Percentiles rank a stretch among this genome's conserved stretches.
These are phyloP conservation scores for Micromussa lordhowensis DNA, from an alignment of 92 coral and sea anemone genomes.

Conservation along the genomic window DNA sequence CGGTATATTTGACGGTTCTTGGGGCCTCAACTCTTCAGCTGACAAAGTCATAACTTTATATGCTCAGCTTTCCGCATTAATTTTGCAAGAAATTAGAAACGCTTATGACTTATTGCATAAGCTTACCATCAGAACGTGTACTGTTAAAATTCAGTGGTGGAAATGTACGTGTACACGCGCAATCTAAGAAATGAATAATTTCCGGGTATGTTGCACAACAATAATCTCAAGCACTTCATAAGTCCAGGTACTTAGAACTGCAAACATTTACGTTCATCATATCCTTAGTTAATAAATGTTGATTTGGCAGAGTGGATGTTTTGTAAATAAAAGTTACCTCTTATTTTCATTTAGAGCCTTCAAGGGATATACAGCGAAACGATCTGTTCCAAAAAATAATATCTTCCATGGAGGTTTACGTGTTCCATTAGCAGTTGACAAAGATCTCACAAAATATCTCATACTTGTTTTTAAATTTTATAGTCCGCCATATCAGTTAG, in stretches of 20 bases:
- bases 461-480: neutral
- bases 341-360: conserved; percentile 61
- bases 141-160: too few relatives aligned
- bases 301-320: neutral
- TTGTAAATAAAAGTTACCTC: neutral
- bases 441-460: conserved; percentile 20
- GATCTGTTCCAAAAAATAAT: conserved; percentile 93
- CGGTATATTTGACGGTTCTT: too few relatives aligned
- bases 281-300: too few relatives aligned
- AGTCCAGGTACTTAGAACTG: neutral
- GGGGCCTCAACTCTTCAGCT: too few relatives aligned
- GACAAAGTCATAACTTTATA: too few relatives aligned
- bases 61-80: too few relatives aligned
- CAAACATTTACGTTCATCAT: neutral
- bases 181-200: neutral
- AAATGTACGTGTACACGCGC: neutral
- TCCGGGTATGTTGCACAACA: neutral
- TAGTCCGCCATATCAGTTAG: conserved; percentile 25
- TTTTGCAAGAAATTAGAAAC: too few relatives aligned
- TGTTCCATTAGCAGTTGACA: neutral
- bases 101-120: too few relatives aligned
- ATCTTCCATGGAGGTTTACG: conserved; percentile 79
- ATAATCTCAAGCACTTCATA: neutral
- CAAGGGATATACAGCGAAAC: conserved; percentile 84
- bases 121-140: too few relatives aligned